Evolutionary conservation across 2,888 invertebrate genomes (phyloP), one percentile per base, ranked within the genome.

Genomic region (Anthrax anthrax): DNA sequence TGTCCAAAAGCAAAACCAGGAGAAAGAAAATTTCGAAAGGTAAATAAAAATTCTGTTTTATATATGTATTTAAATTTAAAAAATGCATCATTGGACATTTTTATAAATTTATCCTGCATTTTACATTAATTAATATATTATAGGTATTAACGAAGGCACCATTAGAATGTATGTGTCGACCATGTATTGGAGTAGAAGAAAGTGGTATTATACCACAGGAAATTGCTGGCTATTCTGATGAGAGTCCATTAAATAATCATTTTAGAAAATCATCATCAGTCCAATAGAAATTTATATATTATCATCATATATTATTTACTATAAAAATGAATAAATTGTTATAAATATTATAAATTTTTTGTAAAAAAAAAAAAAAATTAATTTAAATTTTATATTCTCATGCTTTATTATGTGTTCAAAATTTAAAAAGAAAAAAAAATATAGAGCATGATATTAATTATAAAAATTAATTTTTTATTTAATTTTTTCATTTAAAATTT

Each of bases 131-230:
- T n/a, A n/a, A n/a, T n/a, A n/a, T n/a, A n/a, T n/a, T 34, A 14
- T 34, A 88, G 86, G 84, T 91, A 3, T 78, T 83, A n/a, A 92
- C 91, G 6, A 88, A 90, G 66, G 91, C 91, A 14, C 92, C 92
- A 0, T 66, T 90, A 44, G 90, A 90, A 63, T 92, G 92, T 60
- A 91, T 92, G 90, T 92, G 92, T 60, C 79, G 92, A 34, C 91
- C 92, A 0, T 92, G 92, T 64, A 87, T 88, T 1, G 82, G 81
- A 14, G 78, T 91, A 8, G 90, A 92, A 62, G 89, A 91, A 67
- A 84, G 82, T 57, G 77, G 88, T 3, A 81, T 91, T 39, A 75
- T 91, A 50, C 90, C 91, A 3, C 90, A 91, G 70, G 91, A 92
- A 73, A 81, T 91, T 38, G 84, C 86, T 43, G 85, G 85, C 37